Percentiles rank a stretch among this genome's conserved stretches.
phyloP scores from a whole-genome alignment of 2,888 invertebrate genomes.

The Xylota segnis region DNA sequence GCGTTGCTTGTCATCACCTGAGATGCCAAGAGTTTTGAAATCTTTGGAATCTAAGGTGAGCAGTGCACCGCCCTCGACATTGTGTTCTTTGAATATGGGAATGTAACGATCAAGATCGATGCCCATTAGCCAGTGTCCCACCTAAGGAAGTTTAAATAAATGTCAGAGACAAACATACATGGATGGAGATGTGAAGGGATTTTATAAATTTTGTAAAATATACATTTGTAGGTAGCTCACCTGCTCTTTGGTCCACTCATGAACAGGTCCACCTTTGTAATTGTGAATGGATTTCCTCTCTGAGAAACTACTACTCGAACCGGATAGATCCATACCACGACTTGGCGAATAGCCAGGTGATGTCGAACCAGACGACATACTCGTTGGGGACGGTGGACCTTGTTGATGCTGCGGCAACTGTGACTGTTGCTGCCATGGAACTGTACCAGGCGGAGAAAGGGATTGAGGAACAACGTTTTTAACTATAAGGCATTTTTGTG shows the following conservation, averaged over 20 bases:
- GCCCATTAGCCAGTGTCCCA: conserved; percentile 95
- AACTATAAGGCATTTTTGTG: conserved; percentile 83
- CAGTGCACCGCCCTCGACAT: conserved; percentile 93
- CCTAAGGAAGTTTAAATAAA: conserved; percentile 85
- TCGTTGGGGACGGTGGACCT: conserved; percentile 88
- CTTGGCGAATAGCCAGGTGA: conserved; percentile 86
- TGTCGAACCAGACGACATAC: conserved; percentile 87
- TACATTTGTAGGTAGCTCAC: too few relatives aligned
- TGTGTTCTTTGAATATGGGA: conserved; percentile 93
- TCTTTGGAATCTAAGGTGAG: conserved; percentile 95
- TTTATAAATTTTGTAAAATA: background rate
- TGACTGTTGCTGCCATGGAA: conserved; percentile 87
- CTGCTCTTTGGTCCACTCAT: conserved; percentile 92
- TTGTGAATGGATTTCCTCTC: conserved; percentile 88
- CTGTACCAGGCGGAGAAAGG: conserved; percentile 87
- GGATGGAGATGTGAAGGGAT: background rate
- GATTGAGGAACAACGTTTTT: conserved; percentile 88
- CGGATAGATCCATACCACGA: conserved; percentile 85
- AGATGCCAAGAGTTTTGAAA: conserved; percentile 93
- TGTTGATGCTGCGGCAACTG: conserved; percentile 84
- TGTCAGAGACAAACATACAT: background rate
- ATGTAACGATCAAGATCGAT: conserved; percentile 95
- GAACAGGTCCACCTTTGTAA: conserved; percentile 89
- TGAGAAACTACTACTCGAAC: conserved; percentile 88
- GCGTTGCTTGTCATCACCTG: conserved; percentile 92